phyloP scores from a whole-genome alignment of 2,113 vertebrate genomes.

The Syngnathus floridae region DNA sequence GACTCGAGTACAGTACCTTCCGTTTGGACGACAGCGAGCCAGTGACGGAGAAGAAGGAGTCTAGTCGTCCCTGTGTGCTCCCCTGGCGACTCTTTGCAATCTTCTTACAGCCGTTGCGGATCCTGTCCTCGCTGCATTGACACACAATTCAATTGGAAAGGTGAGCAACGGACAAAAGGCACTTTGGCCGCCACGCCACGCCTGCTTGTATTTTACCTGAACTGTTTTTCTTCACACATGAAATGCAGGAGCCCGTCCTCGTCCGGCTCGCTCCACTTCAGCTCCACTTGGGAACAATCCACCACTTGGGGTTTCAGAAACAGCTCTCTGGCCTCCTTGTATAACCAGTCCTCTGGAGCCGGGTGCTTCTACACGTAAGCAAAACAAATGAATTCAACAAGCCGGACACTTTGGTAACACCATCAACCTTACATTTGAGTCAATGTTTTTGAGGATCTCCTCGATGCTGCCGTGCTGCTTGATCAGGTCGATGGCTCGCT shows the following conservation, averaged over 20 bases:
- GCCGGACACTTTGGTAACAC: background rate
- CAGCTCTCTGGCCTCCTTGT: constrained; percentile 82
- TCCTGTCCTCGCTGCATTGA: constrained; percentile 79
- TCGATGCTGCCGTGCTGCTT: constrained; percentile 87
- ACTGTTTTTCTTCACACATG: constrained; percentile 91
- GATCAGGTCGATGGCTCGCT: constrained; percentile 91
- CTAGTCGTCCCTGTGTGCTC: constrained; percentile 91
- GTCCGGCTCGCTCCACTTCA: constrained; percentile 85
- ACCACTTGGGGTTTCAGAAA: constrained; percentile 87
- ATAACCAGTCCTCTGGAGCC: constrained; percentile 86
- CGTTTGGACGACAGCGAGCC: constrained; percentile 92
- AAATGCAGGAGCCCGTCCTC: constrained; percentile 83
- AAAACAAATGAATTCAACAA: background rate
- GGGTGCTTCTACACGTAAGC: constrained; percentile 77
- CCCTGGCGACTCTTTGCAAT: constrained; percentile 87
- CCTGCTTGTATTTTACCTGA: constrained; percentile 61
- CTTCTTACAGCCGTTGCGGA: constrained; percentile 83
- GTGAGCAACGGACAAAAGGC: background rate
- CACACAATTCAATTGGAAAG: background rate
- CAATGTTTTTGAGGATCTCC: constrained; percentile 84
- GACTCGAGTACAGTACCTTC: constrained; percentile 68
- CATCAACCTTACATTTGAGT: constrained; percentile 63
- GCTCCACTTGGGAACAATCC: constrained; percentile 72
- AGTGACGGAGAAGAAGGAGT: constrained; percentile 91
- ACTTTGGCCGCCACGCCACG: no score